Evolutionary conservation across 2,113 vertebrate species (phyloP).

Genomic region (Ciconia maguari): DNA sequence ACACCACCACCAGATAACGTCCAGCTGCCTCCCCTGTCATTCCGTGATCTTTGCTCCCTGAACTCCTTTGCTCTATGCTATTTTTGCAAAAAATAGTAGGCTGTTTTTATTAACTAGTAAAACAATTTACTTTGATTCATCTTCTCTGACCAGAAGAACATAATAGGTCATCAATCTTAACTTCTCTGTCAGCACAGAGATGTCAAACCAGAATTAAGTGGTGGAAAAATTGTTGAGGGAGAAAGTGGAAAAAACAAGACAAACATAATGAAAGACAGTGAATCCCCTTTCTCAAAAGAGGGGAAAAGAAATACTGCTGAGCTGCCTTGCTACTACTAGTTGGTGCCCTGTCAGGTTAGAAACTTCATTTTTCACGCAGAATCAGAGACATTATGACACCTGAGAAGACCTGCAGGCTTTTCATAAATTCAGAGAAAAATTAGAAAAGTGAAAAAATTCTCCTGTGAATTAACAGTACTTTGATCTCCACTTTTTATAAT

Average conservation of each 20-base stretch:
- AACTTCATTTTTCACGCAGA: not conserved
- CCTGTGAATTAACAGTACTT: not conserved
- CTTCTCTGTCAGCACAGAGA: conserved; percentile 4
- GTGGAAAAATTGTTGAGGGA: conserved; percentile 20
- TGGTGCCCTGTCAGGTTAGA: not conserved
- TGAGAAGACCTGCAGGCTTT: not conserved
- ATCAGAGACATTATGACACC: not conserved
- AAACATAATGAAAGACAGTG: not conserved
- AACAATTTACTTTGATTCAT: conserved; percentile 15
- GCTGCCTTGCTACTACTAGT: not conserved
- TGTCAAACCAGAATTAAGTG: conserved; percentile 16
- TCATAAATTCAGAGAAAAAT: not conserved
- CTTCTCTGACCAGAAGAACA: not conserved
- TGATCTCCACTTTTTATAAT: not conserved
- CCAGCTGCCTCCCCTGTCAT: not conserved
- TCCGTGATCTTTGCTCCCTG: not conserved
- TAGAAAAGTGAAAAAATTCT: not conserved
- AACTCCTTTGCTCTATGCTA: not conserved
- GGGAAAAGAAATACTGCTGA: not conserved
- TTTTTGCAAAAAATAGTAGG: not conserved
- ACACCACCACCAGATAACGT: not conserved
- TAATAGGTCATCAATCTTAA: conserved; percentile 10
- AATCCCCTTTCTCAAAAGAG: not conserved
- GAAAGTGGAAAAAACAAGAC: not conserved
- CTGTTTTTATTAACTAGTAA: not conserved